phyloP scores from a whole-genome alignment of 2,113 vertebrate genomes.

The Gnathonemus longibarbis region DNA sequence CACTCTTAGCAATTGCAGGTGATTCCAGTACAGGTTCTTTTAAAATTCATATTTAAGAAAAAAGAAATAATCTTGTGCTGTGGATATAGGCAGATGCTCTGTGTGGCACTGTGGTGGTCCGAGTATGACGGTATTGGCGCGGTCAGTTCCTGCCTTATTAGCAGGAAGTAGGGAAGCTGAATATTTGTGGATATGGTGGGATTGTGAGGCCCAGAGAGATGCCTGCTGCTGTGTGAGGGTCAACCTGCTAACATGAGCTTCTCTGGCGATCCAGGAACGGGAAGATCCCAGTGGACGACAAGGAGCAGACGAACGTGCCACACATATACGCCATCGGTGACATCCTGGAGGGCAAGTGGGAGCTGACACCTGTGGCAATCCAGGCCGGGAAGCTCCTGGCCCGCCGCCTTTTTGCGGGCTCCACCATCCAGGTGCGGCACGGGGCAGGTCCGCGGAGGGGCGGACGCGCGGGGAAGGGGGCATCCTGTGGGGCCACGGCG shows the following conservation, averaged over 20 bases:
- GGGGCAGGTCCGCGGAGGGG: background rate
- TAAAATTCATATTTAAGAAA: background rate
- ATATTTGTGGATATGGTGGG: background rate
- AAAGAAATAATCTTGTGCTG: background rate
- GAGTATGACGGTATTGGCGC: background rate
- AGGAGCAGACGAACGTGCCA: conserved; percentile 84
- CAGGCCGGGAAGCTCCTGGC: conserved; percentile 86
- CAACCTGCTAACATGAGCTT: background rate
- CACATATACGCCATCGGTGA: conserved; percentile 88
- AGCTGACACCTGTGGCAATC: conserved; percentile 90
- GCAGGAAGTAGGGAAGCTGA: background rate
- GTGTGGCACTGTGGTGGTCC: background rate
- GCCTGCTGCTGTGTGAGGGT: background rate
- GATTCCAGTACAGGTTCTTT: background rate
- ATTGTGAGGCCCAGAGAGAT: background rate
- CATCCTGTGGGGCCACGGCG: background rate
- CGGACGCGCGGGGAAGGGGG: background rate
- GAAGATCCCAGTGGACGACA: conserved; percentile 81
- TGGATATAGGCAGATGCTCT: background rate
- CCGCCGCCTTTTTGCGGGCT: conserved; percentile 70
- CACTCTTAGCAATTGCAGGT: background rate
- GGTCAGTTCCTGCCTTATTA: background rate
- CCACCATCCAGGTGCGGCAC: conserved; percentile 65
- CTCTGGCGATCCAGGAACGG: conserved; percentile 64
- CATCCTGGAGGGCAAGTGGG: conserved; percentile 82